These are phyloP conservation scores for Drosophila parthenogenetica DNA, from an alignment of 2,888 invertebrate species.

Conservation along the genomic window DNA sequence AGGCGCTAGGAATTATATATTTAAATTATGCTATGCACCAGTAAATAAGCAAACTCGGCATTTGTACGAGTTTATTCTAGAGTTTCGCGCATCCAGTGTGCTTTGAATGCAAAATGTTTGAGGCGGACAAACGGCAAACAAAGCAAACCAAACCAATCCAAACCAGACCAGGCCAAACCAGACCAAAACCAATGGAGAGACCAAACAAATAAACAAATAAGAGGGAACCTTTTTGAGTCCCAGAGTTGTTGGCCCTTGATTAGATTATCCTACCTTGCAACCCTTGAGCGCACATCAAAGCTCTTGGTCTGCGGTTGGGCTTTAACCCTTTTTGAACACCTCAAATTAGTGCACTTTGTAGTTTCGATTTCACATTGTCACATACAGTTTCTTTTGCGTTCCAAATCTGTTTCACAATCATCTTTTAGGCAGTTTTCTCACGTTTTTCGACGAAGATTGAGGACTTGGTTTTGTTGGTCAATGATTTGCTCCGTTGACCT, in stretches of 20 bases:
- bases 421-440: conserved; percentile 63
- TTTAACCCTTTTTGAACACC: conserved; percentile 68
- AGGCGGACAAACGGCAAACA: conserved; percentile 21
- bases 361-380: conserved; percentile 58
- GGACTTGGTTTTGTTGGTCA: conserved; percentile 45
- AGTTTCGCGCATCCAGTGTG: conserved; percentile 46
- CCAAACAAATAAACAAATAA: conserved; percentile 53
- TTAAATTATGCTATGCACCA: conserved; percentile 66
- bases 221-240: conserved; percentile 56
- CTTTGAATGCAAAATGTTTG: conserved; percentile 51
- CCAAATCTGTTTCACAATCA: conserved; percentile 33
- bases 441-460: conserved; percentile 44
- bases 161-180: conserved; percentile 27
- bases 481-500: conserved; percentile 79
- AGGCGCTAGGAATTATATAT: conserved; percentile 61
- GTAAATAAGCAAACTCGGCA: conserved; percentile 50
- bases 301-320: conserved; percentile 46
- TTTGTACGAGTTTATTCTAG: conserved; percentile 14
- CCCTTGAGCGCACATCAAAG: conserved; percentile 75
- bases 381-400: conserved; percentile 14
- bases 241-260: conserved; percentile 53
- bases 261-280: conserved; percentile 73
- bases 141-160: conserved; percentile 14
- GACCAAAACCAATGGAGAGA: conserved; percentile 30
- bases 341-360: conserved; percentile 78